phyloP scores from a whole-genome alignment of 2,888 invertebrate genomes.

The Clunio marinus region DNA sequence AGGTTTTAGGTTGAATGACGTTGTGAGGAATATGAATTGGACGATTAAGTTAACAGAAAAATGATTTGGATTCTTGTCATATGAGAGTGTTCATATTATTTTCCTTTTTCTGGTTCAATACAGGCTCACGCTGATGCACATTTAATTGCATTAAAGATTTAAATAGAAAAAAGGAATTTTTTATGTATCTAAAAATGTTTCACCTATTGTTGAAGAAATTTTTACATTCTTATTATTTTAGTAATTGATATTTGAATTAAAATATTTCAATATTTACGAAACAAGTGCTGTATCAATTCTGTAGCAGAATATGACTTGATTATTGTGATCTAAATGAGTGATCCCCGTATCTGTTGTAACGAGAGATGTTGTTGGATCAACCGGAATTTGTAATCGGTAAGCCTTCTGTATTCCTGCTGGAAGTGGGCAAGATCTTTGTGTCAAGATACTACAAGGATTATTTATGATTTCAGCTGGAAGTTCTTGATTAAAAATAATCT shows the following conservation, averaged over 20 bases:
- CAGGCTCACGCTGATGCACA: conserved; percentile 24
- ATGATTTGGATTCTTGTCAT: conserved; percentile 17
- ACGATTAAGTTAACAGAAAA: conserved; percentile 33
- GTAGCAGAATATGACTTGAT: neutral
- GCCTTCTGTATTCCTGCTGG: neutral
- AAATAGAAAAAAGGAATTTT: neutral
- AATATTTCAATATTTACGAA: neutral
- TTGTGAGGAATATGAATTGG: conserved; percentile 19
- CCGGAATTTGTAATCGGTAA: conserved; percentile 9
- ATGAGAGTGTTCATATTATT: neutral
- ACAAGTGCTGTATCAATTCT: neutral
- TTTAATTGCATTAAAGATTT: conserved; percentile 29
- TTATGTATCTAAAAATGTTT: neutral
- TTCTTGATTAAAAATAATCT: neutral
- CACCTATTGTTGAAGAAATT: no score
- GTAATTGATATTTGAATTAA: no score
- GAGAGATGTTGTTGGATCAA: conserved; percentile 13
- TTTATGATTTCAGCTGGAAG: neutral
- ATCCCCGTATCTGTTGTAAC: neutral
- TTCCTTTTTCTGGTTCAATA: neutral
- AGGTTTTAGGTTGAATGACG: conserved; percentile 25
- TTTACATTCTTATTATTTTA: neutral
- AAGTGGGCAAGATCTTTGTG: neutral
- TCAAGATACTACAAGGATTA: conserved; percentile 1
- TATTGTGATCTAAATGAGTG: neutral